Evolutionary conservation across 2,113 vertebrate species (phyloP), one percentile per base, ranked within the genome.

Genomic region (Galbula dea): DNA sequence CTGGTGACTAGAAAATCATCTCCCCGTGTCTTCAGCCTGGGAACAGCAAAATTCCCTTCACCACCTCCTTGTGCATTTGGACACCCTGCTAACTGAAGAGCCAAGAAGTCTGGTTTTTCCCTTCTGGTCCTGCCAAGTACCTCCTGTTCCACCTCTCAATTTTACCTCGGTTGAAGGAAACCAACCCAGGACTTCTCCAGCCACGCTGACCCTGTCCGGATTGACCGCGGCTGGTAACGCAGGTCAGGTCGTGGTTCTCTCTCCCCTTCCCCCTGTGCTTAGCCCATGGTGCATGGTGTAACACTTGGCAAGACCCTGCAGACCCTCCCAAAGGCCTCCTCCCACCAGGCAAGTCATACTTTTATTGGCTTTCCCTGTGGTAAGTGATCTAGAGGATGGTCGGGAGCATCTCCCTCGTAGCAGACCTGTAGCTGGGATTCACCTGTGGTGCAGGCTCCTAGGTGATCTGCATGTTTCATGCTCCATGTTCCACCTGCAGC

Each of bases 221-320:
- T 4, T 6, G 24, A 63, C 32, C 4, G 4, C 1, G 7, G 90
- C 89, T 21, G 2, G n/a, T 27, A 32, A 18, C 3, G 2, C 62
- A 11, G 86, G 46, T 39, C 3, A 0, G 81, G 68, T 62, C 8
- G 0, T 2, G 22, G 46, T 16, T 34, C 41, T 18, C 36, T 62
- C 61, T 24, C 17, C 74, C 72, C 5, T 10, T 83, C 37, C 72
- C 78, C 4, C 1, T 55, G 96, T 55, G 96, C 96, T 95, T 72
- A 87, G 51, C 83, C 95, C 83, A 11, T 17, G 68, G 93, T 58
- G 84, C 96, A 91, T 96, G 96, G 94, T 82, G 55, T 90, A n/a
- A 78, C 87, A 13, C 57, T 32, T n/a, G 82, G 93, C 86, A 39
- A 90, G 69, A 68, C 45, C 82, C 87, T 83, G 62, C 91, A 30